Percentiles rank a stretch among this genome's conserved stretches.
phyloP scores from a whole-genome alignment of 2,797 vertebrate species.

The Tenualosa thibaudeaui region DNA sequence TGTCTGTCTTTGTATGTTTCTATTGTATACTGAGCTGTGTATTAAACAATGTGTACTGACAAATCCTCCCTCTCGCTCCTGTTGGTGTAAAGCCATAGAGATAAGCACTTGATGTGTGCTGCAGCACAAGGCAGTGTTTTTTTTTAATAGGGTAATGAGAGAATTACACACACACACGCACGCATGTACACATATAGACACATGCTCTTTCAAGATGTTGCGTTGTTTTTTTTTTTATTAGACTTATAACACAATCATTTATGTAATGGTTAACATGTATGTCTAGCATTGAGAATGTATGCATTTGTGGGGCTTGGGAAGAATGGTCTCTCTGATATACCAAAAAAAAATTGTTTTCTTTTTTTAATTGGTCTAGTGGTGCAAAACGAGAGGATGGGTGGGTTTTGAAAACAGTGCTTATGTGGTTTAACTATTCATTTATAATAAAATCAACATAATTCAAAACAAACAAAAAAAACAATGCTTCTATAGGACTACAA shows the following conservation, averaged over 20 bases:
- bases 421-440: slow-evolving; percentile 4
- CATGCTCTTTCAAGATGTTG: not conserved
- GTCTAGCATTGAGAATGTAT: slow-evolving; percentile 74
- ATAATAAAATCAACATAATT: not conserved
- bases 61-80: slow-evolving; percentile 70
- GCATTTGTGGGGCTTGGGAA: slow-evolving; percentile 64
- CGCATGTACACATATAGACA: not conserved
- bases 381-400: not conserved
- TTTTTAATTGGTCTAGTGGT: slow-evolving; percentile 28
- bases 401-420: slow-evolving; percentile 5
- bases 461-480: slow-evolving; percentile 3
- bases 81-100: slow-evolving; percentile 69
- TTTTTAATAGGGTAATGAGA: slow-evolving; percentile 51
- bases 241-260: slow-evolving; percentile 60
- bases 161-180: slow-evolving; percentile 33
- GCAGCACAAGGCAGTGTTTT: slow-evolving; percentile 65
- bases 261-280: slow-evolving; percentile 57
- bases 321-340: slow-evolving; percentile 57
- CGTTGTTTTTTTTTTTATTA: slow-evolving; percentile 26
- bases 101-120: slow-evolving; percentile 53
- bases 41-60: slow-evolving; percentile 73
- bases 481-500: not conserved
- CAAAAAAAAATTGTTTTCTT: slow-evolving; percentile 56
- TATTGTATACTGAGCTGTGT: slow-evolving; percentile 61
- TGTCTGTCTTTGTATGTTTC: slow-evolving; percentile 65